Evolutionary conservation across 2,888 invertebrate species (phyloP).

Genomic region (Tigriopus californicus): DNA sequence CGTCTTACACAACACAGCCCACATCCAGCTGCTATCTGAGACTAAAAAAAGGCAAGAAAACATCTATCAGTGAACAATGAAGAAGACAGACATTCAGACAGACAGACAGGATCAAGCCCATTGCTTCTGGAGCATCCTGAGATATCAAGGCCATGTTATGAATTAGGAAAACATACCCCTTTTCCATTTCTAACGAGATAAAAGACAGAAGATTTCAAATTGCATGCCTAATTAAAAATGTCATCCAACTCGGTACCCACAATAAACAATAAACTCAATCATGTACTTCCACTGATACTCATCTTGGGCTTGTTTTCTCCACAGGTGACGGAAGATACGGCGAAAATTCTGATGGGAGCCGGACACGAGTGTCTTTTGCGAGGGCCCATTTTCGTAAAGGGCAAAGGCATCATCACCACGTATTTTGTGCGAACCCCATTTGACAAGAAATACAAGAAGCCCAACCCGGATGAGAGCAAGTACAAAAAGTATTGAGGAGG

Average conservation of each 20-base stretch:
- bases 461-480: too few species aligned
- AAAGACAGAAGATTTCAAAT: neutral
- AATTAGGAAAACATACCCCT: conserved; percentile 15
- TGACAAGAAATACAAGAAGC: conserved; percentile 27
- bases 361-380: conserved; percentile 76
- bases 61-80: too few species aligned
- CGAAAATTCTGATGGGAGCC: conserved; percentile 57
- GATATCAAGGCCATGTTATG: neutral
- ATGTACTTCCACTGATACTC: too few species aligned
- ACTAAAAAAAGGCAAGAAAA: too few species aligned
- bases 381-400: conserved; percentile 83
- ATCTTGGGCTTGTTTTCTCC: conserved; percentile 17
- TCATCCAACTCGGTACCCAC: conserved; percentile 2
- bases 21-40: too few species aligned
- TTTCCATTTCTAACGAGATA: neutral
- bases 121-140: neutral
- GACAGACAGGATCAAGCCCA: too few species aligned
- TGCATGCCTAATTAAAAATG: conserved; percentile 10
- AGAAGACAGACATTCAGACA: too few species aligned
- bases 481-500: too few species aligned
- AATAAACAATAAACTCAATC: too few species aligned
- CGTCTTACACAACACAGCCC: too few species aligned
- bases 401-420: conserved; percentile 72
- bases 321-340: conserved; percentile 60
- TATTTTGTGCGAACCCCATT: conserved; percentile 76